Evolutionary conservation across 2,113 vertebrate species (phyloP).

Genomic region (Mormyrus lacerda): DNA sequence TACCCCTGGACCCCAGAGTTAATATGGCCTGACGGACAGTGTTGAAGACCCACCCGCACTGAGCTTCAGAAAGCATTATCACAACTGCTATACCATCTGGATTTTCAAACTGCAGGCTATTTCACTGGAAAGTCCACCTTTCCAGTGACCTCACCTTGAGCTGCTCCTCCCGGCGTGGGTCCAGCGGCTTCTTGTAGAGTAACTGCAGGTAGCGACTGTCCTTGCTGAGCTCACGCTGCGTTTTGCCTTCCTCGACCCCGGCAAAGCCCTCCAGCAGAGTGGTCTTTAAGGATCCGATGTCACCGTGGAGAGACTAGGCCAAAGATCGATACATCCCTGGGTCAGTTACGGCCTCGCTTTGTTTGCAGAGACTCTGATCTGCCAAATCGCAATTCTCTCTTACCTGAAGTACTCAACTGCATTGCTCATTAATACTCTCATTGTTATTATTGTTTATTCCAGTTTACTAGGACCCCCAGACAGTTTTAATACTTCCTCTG

Average conservation of each 20-base stretch:
- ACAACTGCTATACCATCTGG: background rate
- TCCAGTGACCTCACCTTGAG: conserved; percentile 71
- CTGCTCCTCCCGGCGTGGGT: conserved; percentile 84
- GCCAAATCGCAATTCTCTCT: background rate
- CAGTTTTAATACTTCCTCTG: background rate
- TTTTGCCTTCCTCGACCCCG: conserved; percentile 77
- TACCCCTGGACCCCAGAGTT: too few relatives aligned
- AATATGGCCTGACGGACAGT: background rate
- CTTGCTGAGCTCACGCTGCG: conserved; percentile 69
- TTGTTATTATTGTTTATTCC: background rate
- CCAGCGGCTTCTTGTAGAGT: conserved; percentile 86
- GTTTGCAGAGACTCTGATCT: background rate
- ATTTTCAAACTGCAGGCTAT: background rate
- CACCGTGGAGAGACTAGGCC: conserved; percentile 80
- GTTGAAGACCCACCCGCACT: background rate
- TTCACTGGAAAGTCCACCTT: background rate
- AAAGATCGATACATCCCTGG: background rate
- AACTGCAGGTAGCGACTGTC: conserved; percentile 76
- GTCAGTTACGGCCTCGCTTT: background rate
- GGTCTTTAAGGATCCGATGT: conserved; percentile 83
- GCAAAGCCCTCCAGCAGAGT: conserved; percentile 85
- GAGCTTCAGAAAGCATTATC: background rate
- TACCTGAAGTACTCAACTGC: background rate
- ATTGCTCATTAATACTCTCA: background rate
- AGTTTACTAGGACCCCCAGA: background rate